Evolutionary conservation across 2,113 vertebrate species (phyloP).

Genomic region (Cyprinodon variegatus): DNA sequence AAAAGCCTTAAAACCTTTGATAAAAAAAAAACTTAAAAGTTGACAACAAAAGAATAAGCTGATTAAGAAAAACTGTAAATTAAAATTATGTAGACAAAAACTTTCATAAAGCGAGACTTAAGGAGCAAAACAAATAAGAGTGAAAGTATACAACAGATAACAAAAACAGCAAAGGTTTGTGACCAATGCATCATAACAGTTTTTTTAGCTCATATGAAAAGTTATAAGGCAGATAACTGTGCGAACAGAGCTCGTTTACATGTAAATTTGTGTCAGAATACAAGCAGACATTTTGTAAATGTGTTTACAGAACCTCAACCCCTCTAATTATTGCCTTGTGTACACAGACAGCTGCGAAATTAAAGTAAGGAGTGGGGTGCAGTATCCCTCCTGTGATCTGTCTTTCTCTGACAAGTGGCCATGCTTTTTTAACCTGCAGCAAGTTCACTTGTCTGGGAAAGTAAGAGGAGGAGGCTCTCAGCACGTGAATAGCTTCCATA

Average conservation of each 20-base stretch:
- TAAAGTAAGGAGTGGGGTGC: conserved; percentile 1
- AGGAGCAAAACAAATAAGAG: too few relatives aligned
- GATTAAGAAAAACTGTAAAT: too few relatives aligned
- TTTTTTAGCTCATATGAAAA: not conserved
- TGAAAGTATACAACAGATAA: too few relatives aligned
- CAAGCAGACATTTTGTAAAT: conserved; percentile 2
- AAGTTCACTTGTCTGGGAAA: not conserved
- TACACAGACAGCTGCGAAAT: conserved; percentile 34
- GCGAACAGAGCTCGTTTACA: not conserved
- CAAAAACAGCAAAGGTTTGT: too few relatives aligned
- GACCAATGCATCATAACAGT: conserved; percentile 2
- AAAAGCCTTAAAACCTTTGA: too few relatives aligned
- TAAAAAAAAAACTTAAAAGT: too few relatives aligned
- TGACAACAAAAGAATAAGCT: too few relatives aligned
- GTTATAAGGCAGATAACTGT: not conserved
- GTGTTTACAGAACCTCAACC: conserved; percentile 26
- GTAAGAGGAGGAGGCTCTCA: not conserved
- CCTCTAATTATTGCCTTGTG: conserved; percentile 46
- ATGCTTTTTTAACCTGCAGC: conserved; percentile 7
- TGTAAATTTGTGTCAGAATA: not conserved
- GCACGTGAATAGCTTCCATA: not conserved
- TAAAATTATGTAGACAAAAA: too few relatives aligned
- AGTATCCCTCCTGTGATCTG: conserved; percentile 25
- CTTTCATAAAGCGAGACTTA: too few relatives aligned
- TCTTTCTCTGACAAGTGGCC: conserved; percentile 15